Conservation (phyloP, 2,113 vertebrate genomes). For the Genyomyrus donnyi region DNA sequence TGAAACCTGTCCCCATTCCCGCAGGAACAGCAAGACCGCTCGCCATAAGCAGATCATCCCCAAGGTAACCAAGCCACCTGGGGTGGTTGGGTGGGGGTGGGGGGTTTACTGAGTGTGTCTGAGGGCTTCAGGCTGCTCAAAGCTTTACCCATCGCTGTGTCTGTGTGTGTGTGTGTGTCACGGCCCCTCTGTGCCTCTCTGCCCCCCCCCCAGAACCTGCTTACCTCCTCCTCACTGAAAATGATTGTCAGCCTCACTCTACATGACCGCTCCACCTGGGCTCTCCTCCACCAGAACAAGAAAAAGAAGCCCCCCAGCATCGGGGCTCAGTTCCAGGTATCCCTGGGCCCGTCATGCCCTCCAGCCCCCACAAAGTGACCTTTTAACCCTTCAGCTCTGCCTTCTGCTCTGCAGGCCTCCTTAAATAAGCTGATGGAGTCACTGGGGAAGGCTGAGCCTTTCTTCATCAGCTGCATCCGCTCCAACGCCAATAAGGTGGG, state of each 20-base stretch:
- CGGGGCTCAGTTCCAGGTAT: slow-evolving; percentile 84
- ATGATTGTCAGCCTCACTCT: slow-evolving; percentile 73
- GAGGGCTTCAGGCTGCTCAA: neutral
- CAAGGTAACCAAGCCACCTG: slow-evolving; percentile 67
- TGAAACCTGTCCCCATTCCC: slow-evolving; percentile 32
- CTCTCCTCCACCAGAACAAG: slow-evolving; percentile 72
- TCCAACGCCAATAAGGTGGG: slow-evolving; percentile 84
- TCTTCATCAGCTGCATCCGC: slow-evolving; percentile 88
- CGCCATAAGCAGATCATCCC: slow-evolving; percentile 90
- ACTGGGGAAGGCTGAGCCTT: slow-evolving; percentile 74
- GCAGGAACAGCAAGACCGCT: slow-evolving; percentile 74
- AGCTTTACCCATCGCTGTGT: neutral
- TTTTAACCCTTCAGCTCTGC: neutral
- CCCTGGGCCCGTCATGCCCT: slow-evolving; percentile 3
- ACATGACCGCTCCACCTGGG: slow-evolving; percentile 75
- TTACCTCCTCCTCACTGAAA: slow-evolving; percentile 78
- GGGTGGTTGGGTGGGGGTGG: no score
- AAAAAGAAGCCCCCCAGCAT: slow-evolving; percentile 77
- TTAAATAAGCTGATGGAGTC: slow-evolving; percentile 75
- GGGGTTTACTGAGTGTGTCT: neutral
- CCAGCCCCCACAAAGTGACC: neutral
- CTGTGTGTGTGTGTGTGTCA: neutral
- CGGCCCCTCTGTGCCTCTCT: neutral
- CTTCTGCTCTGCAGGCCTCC: slow-evolving; percentile 62
- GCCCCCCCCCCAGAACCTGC: slow-evolving; percentile 68